These are phyloP conservation scores for Cygnus atratus DNA, from an alignment of 2,113 vertebrate genomes.

Conservation along the genomic window DNA sequence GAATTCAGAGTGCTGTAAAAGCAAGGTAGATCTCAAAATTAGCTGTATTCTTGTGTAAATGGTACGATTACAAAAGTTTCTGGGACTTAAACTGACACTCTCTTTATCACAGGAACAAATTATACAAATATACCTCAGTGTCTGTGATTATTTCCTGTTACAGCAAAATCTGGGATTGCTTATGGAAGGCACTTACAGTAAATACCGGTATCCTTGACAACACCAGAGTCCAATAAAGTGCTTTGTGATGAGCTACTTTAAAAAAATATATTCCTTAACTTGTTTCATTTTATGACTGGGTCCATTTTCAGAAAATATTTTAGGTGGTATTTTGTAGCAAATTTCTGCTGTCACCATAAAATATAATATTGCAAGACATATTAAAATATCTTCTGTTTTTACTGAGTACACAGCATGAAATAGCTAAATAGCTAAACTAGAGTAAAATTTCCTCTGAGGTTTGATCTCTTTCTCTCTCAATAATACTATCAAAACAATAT, in stretches of 20 bases:
- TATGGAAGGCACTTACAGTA: constrained; percentile 14
- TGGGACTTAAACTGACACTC: background rate
- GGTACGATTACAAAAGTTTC: background rate
- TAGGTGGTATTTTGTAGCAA: background rate
- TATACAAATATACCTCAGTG: background rate
- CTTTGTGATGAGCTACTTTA: constrained; percentile 5
- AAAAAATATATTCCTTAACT: constrained; percentile 1
- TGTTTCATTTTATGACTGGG: background rate
- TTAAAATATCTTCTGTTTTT: background rate
- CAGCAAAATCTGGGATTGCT: background rate
- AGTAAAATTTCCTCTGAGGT: background rate
- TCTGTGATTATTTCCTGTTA: background rate
- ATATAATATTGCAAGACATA: background rate
- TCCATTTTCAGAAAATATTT: background rate
- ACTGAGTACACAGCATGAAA: background rate
- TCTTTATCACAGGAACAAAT: background rate
- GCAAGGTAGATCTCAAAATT: background rate
- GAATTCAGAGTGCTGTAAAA: background rate
- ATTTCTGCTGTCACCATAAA: background rate
- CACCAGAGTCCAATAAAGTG: background rate
- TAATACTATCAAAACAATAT: background rate
- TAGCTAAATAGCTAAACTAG: background rate
- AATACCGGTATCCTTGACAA: constrained; percentile 21
- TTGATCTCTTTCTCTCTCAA: background rate
- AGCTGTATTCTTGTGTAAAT: background rate